Percentiles rank a stretch among this genome's conserved stretches.
These are phyloP conservation scores for Hippoglossus stenolepis DNA, from an alignment of 2,113 vertebrate genomes.

Conservation along the genomic window DNA sequence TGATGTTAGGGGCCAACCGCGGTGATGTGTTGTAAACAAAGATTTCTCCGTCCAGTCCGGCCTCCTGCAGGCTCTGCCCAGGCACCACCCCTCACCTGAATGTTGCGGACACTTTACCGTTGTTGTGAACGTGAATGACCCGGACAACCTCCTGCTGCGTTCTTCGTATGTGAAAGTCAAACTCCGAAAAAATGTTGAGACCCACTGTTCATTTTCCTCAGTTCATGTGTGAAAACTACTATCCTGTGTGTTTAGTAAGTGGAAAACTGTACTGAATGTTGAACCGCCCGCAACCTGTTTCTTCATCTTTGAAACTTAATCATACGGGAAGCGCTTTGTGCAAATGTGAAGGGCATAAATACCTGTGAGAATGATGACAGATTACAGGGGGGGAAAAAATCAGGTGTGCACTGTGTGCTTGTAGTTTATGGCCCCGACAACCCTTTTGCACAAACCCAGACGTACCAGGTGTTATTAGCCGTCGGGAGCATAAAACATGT, in stretches of 20 bases:
- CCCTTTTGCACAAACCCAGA: conserved; percentile 15
- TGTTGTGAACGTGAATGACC: too few relatives aligned
- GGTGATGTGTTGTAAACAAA: too few relatives aligned
- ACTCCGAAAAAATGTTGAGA: not conserved
- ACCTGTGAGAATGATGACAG: conserved; percentile 47
- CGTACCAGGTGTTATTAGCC: conserved; percentile 29
- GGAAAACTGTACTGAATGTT: not conserved
- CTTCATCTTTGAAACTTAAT: conserved; percentile 28
- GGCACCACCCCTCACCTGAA: too few relatives aligned
- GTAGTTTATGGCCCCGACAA: conserved; percentile 3
- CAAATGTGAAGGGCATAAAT: conserved; percentile 13
- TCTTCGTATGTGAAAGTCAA: not conserved
- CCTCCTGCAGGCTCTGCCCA: too few relatives aligned
- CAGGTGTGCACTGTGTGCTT: conserved; percentile 32
- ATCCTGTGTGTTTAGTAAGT: not conserved
- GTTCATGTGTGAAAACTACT: not conserved
- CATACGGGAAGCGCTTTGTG: conserved; percentile 23
- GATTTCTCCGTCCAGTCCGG: too few relatives aligned
- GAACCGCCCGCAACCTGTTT: not conserved
- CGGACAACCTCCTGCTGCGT: not conserved
- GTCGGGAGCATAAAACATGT: conserved; percentile 21
- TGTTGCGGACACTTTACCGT: too few relatives aligned
- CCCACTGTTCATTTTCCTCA: too few relatives aligned
- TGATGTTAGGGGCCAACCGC: too few relatives aligned
- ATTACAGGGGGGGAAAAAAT: not conserved